phyloP scores from a whole-genome alignment of 2,888 invertebrate species.

The Hybos culiciformis region DNA sequence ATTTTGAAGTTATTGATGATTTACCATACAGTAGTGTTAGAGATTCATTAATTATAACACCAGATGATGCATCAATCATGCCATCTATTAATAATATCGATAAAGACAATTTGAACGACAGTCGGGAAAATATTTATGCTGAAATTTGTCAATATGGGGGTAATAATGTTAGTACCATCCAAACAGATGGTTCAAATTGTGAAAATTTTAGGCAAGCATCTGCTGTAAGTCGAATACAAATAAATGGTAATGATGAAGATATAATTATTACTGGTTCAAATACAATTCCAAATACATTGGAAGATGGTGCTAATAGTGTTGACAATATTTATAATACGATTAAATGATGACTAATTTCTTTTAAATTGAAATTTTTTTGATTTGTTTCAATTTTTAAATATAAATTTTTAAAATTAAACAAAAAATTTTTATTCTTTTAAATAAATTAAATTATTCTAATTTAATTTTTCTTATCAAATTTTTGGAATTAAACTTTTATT shows the following conservation, averaged over 20 bases:
- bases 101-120: slow-evolving; percentile 23
- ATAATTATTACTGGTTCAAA: slow-evolving; percentile 12
- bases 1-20: slow-evolving; percentile 41
- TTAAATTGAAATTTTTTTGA: slow-evolving; percentile 23
- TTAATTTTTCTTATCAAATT: too few species aligned
- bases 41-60: slow-evolving; percentile 43
- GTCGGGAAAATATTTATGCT: slow-evolving; percentile 54
- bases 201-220: slow-evolving; percentile 18
- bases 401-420: too few species aligned
- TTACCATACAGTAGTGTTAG: slow-evolving; percentile 57
- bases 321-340: slow-evolving; percentile 37
- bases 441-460: too few species aligned
- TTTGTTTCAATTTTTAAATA: too few species aligned
- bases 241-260: slow-evolving; percentile 27
- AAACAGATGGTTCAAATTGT: slow-evolving; percentile 13
- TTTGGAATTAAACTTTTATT: too few species aligned
- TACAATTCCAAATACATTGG: not conserved
- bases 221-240: slow-evolving; percentile 31
- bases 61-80: not conserved
- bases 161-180: slow-evolving; percentile 5
- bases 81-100: slow-evolving; percentile 12
- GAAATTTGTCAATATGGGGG: slow-evolving; percentile 42
- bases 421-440: too few species aligned
- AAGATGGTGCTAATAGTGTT: slow-evolving; percentile 11
- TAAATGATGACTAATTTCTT: slow-evolving; percentile 35